Evolutionary conservation across 2,888 invertebrate genomes (phyloP).

Genomic region (Bunonema sp.): DNA sequence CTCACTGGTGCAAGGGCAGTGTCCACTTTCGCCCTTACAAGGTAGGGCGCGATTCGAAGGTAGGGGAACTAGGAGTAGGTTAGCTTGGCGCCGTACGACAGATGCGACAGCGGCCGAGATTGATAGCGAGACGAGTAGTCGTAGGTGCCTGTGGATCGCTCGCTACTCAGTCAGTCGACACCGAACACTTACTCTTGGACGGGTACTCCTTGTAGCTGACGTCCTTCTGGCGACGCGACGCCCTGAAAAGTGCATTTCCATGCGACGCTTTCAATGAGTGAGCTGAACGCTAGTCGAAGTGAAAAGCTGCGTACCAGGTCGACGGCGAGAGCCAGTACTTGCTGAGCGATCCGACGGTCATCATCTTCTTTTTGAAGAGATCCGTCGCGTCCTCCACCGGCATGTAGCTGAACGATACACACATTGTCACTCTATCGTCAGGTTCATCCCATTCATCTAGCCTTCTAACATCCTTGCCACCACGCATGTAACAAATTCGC

Average conservation of each 20-base stretch:
- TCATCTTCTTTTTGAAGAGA: slow-evolving; percentile 42
- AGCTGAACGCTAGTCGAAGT: no score
- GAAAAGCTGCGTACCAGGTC: no score
- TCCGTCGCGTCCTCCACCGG: slow-evolving; percentile 41
- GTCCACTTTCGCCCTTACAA: no score
- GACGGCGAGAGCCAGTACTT: slow-evolving; percentile 43
- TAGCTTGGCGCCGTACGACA: no score
- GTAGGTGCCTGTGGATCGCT: slow-evolving; percentile 11
- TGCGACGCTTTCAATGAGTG: no score
- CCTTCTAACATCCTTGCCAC: neutral
- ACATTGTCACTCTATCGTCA: neutral
- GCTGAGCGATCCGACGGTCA: slow-evolving; percentile 40
- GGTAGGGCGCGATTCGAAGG: no score
- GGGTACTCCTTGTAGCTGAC: slow-evolving; percentile 10
- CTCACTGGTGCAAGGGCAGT: no score
- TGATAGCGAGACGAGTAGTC: slow-evolving; percentile 11
- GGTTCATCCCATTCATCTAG: neutral
- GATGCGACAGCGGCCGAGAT: no score
- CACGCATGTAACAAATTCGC: neutral
- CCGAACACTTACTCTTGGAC: slow-evolving; percentile 1
- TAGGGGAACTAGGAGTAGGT: no score
- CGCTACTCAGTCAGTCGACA: neutral
- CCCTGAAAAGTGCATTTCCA: no score
- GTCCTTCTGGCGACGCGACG: slow-evolving; percentile 30
- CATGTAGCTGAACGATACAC: slow-evolving; percentile 26